Evolutionary conservation across 2,888 invertebrate genomes (phyloP), one percentile per base, ranked within the genome.

Genomic region (Dicranocentrus wangi): DNA sequence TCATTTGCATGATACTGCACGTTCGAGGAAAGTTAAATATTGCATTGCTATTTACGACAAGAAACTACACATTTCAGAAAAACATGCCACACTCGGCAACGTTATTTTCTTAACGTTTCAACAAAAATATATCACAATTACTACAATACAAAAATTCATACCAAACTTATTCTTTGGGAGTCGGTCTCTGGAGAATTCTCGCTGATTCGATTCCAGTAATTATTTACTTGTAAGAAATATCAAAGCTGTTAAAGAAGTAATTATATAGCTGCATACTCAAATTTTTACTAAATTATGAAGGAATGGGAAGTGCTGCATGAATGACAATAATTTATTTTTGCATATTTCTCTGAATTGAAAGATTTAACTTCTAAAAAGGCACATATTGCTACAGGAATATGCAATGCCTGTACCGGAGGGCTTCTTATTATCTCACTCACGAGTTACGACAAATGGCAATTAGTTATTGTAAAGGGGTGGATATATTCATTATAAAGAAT

Each of bases 41-140:
- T 79, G 79, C 79, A 79, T 79, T 79, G 79, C 69, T 70, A 39
- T 42, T 53, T 70, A 42, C 13, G 71, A 71, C 65, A 65, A 72
- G 71, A 72, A 55, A 32, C 32, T 23, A 58, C 27, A 27, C 23
- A n/a, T 39, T 55, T 23, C 7, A 15, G 55, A 42, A 10, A 42
- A 63, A 42, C 19, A 58, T 15, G 1, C 32, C 10, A 21, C 21
- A n/a, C 47, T 42, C 13, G 19, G 21, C 21, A 19, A 17, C 61
- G 10, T 39, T 68, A 23, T 39, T 15, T 47, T 43, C 68, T n/a
- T 13, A 8, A 19, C 15, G 3, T 32, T 61, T 61, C 27, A 58
- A 28, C n/a, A 8, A 69, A 69, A 69, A 39, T 27, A 51, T 78
- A 70, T 78, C 77, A 70, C 69, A 70, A 47, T 71, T 70, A 60